A percentile compares a stretch with the other conserved stretches of the same genome.
These are phyloP conservation scores for Conchocele bisecta DNA, from an alignment of 2,888 invertebrate species.

Conservation along the genomic window DNA sequence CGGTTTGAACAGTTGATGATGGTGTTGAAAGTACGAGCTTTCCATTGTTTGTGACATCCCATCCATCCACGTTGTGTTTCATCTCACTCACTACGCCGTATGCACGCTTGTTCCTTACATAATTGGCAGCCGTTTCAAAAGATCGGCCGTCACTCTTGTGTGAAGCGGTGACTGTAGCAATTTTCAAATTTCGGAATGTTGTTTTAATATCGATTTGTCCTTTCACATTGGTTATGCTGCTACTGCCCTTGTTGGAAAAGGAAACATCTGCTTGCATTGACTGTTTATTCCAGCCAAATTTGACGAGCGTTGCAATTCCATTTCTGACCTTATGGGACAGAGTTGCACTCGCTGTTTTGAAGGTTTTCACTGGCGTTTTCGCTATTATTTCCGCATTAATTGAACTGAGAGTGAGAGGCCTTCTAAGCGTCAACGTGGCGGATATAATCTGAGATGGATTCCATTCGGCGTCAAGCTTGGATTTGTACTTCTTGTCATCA, in stretches of 20 bases:
- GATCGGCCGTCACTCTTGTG: slow-evolving; percentile 54
- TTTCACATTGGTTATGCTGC: slow-evolving; percentile 47
- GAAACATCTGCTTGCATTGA: slow-evolving; percentile 49
- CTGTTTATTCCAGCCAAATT: slow-evolving; percentile 55
- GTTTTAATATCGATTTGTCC: slow-evolving; percentile 63
- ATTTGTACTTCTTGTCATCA: slow-evolving; percentile 46
- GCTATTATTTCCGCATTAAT: slow-evolving; percentile 54
- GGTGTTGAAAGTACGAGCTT: slow-evolving; percentile 60
- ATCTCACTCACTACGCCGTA: slow-evolving; percentile 56
- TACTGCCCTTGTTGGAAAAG: slow-evolving; percentile 55
- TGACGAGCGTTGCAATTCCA: slow-evolving; percentile 49
- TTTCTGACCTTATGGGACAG: slow-evolving; percentile 51
- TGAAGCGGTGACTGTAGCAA: slow-evolving; percentile 36
- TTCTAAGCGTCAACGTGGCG: slow-evolving; percentile 56
- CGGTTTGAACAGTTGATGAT: slow-evolving; percentile 43
- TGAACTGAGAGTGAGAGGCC: slow-evolving; percentile 57
- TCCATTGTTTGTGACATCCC: slow-evolving; percentile 62
- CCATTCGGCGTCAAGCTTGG: slow-evolving; percentile 58
- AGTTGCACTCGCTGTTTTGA: slow-evolving; percentile 49
- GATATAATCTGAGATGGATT: slow-evolving; percentile 59
- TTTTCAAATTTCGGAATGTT: slow-evolving; percentile 37
- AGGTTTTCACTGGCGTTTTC: slow-evolving; percentile 64
- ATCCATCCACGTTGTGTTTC: slow-evolving; percentile 48
- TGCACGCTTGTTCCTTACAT: slow-evolving; percentile 47
- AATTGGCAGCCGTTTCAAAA: slow-evolving; percentile 30